Percentiles rank a stretch among this genome's conserved stretches.
Conservation (phyloP, 1,140 invertebrate genomes). For the Teleogryllus occipitalis region DNA sequence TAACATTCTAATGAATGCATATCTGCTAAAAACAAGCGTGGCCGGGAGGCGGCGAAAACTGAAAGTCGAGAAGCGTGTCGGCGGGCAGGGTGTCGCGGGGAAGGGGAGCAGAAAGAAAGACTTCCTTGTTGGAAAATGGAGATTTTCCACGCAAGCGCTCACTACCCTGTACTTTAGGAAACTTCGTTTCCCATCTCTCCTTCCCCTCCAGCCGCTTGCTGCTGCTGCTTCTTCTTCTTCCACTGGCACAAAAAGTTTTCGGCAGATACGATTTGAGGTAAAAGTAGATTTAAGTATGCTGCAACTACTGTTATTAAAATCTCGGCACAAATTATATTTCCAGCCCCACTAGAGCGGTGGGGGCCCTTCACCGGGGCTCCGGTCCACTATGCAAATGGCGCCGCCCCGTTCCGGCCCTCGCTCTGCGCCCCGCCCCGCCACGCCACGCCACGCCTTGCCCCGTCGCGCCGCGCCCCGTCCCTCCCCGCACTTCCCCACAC, state of each 20-base stretch:
- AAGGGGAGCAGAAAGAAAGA: slow-evolving; percentile 1
- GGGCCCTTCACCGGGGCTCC: no score
- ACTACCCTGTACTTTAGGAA: slow-evolving; percentile 4
- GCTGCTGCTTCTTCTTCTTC: background rate
- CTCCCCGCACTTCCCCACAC: no score
- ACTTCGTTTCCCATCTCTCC: background rate
- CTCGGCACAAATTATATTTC: slow-evolving; percentile 1
- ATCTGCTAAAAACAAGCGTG: slow-evolving; percentile 4
- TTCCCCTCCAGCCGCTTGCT: background rate
- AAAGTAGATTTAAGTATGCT: slow-evolving; percentile 5
- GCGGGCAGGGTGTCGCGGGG: background rate
- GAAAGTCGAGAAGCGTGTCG: background rate
- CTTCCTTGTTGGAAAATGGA: slow-evolving; percentile 4
- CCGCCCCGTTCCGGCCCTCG: no score
- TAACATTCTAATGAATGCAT: slow-evolving; percentile 5
- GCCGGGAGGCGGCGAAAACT: background rate
- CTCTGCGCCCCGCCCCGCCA: no score
- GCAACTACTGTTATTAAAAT: slow-evolving; percentile 5
- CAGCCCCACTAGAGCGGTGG: background rate
- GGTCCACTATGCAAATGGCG: background rate
- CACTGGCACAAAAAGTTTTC: background rate
- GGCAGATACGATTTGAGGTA: slow-evolving; percentile 1
- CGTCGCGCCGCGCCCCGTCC: no score
- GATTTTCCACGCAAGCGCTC: slow-evolving; percentile 3
- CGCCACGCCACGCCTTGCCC: no score